Percentiles rank a stretch among this genome's conserved stretches.
phyloP scores from a whole-genome alignment of 1,140 invertebrate species.

The Calephelis virginiensis region DNA sequence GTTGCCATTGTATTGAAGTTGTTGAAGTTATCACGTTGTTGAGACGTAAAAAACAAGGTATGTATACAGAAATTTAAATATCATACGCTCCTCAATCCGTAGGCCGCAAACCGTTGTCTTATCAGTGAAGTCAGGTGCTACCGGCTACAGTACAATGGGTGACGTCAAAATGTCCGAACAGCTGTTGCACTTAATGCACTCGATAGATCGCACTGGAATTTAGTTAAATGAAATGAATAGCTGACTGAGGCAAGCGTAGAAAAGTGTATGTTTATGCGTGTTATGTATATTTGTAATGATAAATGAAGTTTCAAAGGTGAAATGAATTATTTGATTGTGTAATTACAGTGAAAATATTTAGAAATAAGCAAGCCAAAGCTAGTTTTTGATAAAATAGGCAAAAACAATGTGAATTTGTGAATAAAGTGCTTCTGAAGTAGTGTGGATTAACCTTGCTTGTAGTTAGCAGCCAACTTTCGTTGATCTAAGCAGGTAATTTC shows the following conservation, averaged over 20 bases:
- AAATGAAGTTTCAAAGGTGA: not conserved
- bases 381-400: not conserved
- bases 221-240: slow-evolving; percentile 7
- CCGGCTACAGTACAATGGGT: not conserved
- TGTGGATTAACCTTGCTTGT: not conserved
- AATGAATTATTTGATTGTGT: not conserved
- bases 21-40: slow-evolving; percentile 1
- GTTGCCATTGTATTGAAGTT: not conserved
- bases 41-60: not conserved
- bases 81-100: slow-evolving; percentile 12
- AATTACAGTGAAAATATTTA: not conserved
- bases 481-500: not conserved
- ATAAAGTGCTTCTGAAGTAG: not conserved
- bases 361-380: not conserved
- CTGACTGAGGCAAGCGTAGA: not conserved
- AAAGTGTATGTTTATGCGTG: not conserved
- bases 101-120: not conserved
- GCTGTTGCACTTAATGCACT: slow-evolving; percentile 1
- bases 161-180: slow-evolving; percentile 4
- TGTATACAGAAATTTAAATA: not conserved
- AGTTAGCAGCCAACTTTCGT: not conserved
- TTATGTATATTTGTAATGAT: not conserved
- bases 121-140: not conserved
- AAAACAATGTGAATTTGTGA: not conserved
- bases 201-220: slow-evolving; percentile 8